phyloP scores from a whole-genome alignment of 2,888 invertebrate species.

The Ormia ochracea region DNA sequence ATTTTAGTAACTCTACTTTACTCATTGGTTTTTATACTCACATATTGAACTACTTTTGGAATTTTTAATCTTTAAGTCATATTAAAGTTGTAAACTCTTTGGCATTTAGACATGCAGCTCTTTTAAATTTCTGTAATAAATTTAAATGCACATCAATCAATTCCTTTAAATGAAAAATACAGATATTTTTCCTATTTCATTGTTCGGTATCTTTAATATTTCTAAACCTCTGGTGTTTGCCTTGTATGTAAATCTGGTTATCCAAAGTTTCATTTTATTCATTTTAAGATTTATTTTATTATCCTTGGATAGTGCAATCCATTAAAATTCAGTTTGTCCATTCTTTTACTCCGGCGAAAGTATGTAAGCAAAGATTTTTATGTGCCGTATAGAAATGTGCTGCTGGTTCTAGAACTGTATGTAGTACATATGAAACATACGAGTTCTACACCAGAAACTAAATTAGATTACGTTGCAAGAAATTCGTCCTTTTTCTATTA shows the following conservation, averaged over 20 bases:
- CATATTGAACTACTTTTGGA: too few relatives aligned
- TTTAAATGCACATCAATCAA: background rate
- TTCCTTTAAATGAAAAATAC: background rate
- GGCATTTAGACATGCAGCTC: background rate
- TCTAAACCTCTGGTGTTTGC: background rate
- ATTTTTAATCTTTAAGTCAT: background rate
- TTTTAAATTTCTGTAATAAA: background rate
- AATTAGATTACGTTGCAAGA: background rate
- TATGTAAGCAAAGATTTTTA: background rate
- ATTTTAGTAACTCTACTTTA: too few relatives aligned
- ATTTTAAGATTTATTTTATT: constrained; percentile 31
- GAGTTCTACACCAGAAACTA: background rate
- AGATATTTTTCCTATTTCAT: background rate
- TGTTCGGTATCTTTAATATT: background rate
- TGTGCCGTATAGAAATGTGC: background rate
- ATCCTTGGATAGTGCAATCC: constrained; percentile 10
- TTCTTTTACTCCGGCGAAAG: background rate
- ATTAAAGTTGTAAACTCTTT: too few relatives aligned
- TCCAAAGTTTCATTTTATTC: constrained; percentile 1
- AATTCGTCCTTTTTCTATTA: constrained; percentile 1
- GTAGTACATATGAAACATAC: too few relatives aligned
- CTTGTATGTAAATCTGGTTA: constrained; percentile 19
- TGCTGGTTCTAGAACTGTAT: too few relatives aligned
- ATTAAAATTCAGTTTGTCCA: background rate
- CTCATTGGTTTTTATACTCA: too few relatives aligned